Conservation (phyloP, 2,888 invertebrate genomes). For the Agrochola lota region DNA sequence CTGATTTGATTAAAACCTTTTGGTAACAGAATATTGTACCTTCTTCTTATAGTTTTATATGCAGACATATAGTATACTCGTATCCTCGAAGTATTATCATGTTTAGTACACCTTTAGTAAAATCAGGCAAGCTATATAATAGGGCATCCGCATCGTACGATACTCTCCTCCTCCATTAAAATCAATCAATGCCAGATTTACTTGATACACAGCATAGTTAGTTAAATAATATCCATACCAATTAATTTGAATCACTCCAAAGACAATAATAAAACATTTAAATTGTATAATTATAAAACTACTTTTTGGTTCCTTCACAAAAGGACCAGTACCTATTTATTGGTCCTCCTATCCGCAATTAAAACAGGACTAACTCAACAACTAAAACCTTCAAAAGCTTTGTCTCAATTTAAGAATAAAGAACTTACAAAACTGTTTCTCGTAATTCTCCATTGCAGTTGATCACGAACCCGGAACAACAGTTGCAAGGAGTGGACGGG, state of each 20-base stretch:
- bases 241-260: neutral
- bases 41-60: neutral
- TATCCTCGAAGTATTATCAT: neutral
- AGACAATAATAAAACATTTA: neutral
- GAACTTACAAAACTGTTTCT: constrained; percentile 42
- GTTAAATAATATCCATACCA: neutral
- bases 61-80: neutral
- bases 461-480: constrained; percentile 81
- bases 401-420: neutral
- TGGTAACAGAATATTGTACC: constrained; percentile 8
- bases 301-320: neutral
- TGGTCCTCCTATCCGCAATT: constrained; percentile 4
- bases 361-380: neutral
- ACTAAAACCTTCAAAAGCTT: neutral
- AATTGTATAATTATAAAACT: too few species aligned
- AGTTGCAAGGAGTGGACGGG: constrained; percentile 86
- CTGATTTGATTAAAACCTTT: constrained; percentile 23
- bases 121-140: neutral
- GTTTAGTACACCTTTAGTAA: neutral
- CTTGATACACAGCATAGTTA: neutral
- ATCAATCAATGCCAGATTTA: neutral
- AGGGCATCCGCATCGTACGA: neutral
- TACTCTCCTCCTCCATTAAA: neutral
- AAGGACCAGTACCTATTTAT: neutral
- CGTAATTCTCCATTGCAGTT: constrained; percentile 74